A percentile compares a stretch with the other conserved stretches of the same genome.
phyloP scores from a whole-genome alignment of 1,140 invertebrate species.

The Pristionchus pacificus region DNA sequence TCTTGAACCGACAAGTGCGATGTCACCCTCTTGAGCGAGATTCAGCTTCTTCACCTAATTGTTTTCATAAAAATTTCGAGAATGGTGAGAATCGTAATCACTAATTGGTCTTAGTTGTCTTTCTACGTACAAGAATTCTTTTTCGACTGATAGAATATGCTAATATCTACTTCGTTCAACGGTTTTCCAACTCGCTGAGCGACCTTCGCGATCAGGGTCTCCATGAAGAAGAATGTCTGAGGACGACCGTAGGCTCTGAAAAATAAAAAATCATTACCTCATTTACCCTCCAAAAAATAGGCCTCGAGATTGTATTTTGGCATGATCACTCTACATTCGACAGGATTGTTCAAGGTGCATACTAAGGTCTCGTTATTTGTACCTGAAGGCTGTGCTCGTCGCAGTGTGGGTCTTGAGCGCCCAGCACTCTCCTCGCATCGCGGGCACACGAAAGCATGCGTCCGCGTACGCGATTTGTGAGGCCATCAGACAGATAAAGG shows the following conservation, averaged over 20 bases:
- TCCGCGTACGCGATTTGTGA: no score
- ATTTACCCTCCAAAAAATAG: no score
- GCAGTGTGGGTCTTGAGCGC: constrained; percentile 59
- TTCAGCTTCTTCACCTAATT: constrained; percentile 33
- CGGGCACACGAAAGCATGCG: constrained; percentile 14
- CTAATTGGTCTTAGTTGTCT: neutral
- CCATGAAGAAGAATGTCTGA: constrained; percentile 37
- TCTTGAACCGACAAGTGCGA: neutral
- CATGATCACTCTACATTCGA: neutral
- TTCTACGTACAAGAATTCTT: constrained; percentile 18
- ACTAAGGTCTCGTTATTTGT: no score
- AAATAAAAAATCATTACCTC: no score
- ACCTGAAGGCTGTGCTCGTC: constrained; percentile 60
- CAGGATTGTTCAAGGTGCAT: no score
- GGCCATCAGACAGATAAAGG: neutral
- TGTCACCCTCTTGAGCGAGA: constrained; percentile 20
- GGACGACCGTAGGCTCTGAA: constrained; percentile 59
- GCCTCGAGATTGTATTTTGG: no score
- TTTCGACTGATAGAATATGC: constrained; percentile 2
- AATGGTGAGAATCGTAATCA: neutral
- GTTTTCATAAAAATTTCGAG: no score
- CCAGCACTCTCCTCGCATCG: constrained; percentile 21
- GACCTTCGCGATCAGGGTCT: neutral
- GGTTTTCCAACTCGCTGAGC: neutral
- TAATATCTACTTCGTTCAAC: neutral